Evolutionary conservation across 2,113 vertebrate species (phyloP).

Genomic region (Naja naja): DNA sequence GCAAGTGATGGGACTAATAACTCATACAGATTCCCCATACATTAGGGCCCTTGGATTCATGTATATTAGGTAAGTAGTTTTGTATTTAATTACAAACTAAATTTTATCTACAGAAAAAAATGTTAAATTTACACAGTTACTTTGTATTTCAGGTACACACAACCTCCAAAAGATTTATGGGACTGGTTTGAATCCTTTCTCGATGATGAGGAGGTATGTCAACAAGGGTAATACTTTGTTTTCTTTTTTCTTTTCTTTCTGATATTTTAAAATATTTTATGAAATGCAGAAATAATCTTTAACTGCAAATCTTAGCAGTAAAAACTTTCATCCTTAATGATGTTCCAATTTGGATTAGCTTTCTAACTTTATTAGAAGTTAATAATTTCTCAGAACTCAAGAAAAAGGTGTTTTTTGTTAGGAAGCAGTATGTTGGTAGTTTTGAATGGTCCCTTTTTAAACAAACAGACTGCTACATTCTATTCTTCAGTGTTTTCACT

Average conservation of each 20-base stretch:
- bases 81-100: slow-evolving; percentile 24
- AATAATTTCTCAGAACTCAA: neutral
- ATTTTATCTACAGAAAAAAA: slow-evolving; percentile 12
- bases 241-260: slow-evolving; percentile 66
- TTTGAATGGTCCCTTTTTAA: neutral
- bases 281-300: neutral
- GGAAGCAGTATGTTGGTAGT: neutral
- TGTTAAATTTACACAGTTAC: slow-evolving; percentile 24
- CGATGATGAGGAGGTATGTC: slow-evolving; percentile 99
- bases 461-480: neutral
- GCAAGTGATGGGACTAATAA: slow-evolving; percentile 98
- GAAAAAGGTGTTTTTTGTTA: neutral
- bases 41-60: slow-evolving; percentile 99
- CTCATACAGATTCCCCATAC: slow-evolving; percentile 96
- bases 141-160: slow-evolving; percentile 84
- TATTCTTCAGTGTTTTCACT: neutral
- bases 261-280: slow-evolving; percentile 24
- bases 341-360: neutral
- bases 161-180: slow-evolving; percentile 93
- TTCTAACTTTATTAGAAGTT: neutral
- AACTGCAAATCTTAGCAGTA: neutral
- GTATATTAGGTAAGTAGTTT: slow-evolving; percentile 89
- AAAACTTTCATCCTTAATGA: neutral
- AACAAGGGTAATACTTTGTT: slow-evolving; percentile 90
- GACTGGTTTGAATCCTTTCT: slow-evolving; percentile 99